Evolutionary conservation across 1,140 invertebrate genomes (phyloP).

Genomic region (Musca domestica): DNA sequence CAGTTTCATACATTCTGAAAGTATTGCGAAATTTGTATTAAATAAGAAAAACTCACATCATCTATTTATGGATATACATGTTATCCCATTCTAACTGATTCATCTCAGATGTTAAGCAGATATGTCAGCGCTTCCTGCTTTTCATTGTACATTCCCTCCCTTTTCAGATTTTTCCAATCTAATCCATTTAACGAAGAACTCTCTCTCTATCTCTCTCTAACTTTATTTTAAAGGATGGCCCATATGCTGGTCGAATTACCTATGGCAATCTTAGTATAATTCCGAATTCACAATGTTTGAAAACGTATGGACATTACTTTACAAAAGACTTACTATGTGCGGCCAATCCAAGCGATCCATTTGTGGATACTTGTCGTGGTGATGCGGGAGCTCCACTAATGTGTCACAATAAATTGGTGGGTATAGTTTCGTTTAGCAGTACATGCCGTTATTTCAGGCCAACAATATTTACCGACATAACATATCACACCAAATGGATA

Average conservation of each 20-base stretch:
- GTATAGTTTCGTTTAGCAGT: neutral
- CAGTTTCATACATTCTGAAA: no score
- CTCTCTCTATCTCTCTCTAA: no score
- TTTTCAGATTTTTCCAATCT: no score
- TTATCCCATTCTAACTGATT: no score
- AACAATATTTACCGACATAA: slow-evolving; percentile 70
- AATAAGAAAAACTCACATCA: no score
- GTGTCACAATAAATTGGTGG: slow-evolving; percentile 19
- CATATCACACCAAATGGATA: no score
- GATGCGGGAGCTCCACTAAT: slow-evolving; percentile 32
- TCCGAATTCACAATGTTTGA: neutral
- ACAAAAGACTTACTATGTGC: neutral
- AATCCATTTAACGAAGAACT: no score
- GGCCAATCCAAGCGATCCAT: neutral
- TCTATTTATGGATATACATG: no score
- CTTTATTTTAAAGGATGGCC: neutral
- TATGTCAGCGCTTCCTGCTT: no score
- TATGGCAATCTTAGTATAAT: neutral
- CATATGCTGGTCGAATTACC: slow-evolving; percentile 1
- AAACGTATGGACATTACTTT: neutral
- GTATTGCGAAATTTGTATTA: no score
- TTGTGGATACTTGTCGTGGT: slow-evolving; percentile 15
- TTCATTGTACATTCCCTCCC: no score
- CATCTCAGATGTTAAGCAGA: no score
- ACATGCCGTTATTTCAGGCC: slow-evolving; percentile 60